A percentile compares a stretch with the other conserved stretches of the same genome.
These are phyloP conservation scores for Smutsia gigantea DNA, from an alignment of 2,797 vertebrate genomes.

Conservation along the genomic window DNA sequence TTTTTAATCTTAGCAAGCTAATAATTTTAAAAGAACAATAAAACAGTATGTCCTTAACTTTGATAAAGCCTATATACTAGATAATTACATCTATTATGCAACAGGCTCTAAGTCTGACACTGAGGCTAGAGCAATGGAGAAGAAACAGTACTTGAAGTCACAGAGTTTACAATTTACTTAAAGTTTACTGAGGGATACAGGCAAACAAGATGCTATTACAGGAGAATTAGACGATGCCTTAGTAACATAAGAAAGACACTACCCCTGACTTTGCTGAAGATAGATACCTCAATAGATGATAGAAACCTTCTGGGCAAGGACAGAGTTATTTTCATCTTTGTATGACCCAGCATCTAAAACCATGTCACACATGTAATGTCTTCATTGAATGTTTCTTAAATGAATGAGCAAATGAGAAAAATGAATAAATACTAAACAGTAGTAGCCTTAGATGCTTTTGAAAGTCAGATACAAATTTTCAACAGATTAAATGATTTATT, in stretches of 20 bases:
- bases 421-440: neutral
- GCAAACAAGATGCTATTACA: neutral
- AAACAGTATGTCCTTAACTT: neutral
- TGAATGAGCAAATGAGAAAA: slow-evolving; percentile 1
- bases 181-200: neutral
- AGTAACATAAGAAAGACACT: neutral
- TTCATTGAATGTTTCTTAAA: slow-evolving; percentile 4
- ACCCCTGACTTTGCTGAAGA: neutral
- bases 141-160: neutral
- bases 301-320: neutral
- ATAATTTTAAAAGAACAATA: neutral
- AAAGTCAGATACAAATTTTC: neutral
- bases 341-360: neutral
- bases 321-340: neutral
- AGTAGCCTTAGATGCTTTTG: neutral
- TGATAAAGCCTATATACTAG: neutral
- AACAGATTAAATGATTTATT: slow-evolving; percentile 25
- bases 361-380: neutral
- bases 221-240: neutral
- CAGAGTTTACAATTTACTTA: neutral
- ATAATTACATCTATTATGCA: neutral
- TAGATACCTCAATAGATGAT: neutral
- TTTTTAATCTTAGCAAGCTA: slow-evolving; percentile 22
- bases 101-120: neutral
- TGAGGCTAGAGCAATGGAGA: neutral